These are phyloP conservation scores for Hycleus phaleratus DNA, from an alignment of 1,140 invertebrate species.

Conservation along the genomic window DNA sequence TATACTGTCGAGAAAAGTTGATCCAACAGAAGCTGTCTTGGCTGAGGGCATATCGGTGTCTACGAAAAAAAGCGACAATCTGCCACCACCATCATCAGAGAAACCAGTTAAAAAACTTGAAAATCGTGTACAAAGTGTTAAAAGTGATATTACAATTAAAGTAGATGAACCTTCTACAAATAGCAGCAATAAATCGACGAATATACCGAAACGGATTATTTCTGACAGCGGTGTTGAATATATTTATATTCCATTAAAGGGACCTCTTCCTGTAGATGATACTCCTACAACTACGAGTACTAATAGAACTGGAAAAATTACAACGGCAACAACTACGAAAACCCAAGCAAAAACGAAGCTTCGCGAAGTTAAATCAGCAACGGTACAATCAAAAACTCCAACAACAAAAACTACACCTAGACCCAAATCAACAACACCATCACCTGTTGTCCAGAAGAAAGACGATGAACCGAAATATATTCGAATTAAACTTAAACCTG, in stretches of 20 bases:
- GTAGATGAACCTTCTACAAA: constrained; percentile 23
- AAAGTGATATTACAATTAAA: constrained; percentile 30
- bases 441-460: constrained; percentile 20
- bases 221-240: constrained; percentile 38
- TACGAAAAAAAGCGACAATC: constrained; percentile 1
- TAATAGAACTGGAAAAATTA: background rate
- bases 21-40: constrained; percentile 49
- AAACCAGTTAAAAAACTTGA: constrained; percentile 19
- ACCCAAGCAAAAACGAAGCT: constrained; percentile 13
- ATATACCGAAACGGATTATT: constrained; percentile 27
- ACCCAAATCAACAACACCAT: constrained; percentile 25
- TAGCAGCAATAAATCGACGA: constrained; percentile 18
- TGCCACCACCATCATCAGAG: constrained; percentile 12
- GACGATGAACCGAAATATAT: constrained; percentile 50
- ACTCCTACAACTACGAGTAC: background rate
- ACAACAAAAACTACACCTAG: constrained; percentile 16
- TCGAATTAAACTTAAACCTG: constrained; percentile 57
- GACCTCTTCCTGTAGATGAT: constrained; percentile 34
- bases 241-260: constrained; percentile 40
- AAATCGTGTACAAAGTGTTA: constrained; percentile 17
- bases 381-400: constrained; percentile 3
- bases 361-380: constrained; percentile 14
- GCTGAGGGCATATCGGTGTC: constrained; percentile 45
- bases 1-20: constrained; percentile 50
- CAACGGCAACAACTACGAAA: background rate